Evolutionary conservation across 2,797 vertebrate species (phyloP).

Genomic region (Paramormyrops hopkinsi): DNA sequence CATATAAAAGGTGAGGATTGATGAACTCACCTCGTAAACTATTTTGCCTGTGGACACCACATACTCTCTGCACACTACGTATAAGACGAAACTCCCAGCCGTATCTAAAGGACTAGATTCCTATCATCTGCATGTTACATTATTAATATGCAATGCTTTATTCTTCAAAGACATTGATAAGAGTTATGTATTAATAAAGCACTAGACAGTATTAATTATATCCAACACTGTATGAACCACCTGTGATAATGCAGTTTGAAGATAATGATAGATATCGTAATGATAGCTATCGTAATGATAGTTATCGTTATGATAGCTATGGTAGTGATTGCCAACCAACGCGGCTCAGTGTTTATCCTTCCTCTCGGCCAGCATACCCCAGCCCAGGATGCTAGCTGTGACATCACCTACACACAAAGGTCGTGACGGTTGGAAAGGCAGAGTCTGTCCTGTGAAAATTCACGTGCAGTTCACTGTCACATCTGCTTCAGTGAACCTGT

Average conservation of each 20-base stretch:
- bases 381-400: not conserved
- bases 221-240: not conserved
- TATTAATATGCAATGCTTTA: not conserved
- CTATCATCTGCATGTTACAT: not conserved
- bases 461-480: not conserved
- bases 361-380: not conserved
- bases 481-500: not conserved
- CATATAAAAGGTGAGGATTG: not conserved
- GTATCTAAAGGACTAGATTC: not conserved
- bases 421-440: not conserved
- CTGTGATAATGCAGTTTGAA: not conserved
- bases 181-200: conserved; percentile 9
- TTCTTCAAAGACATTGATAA: conserved; percentile 6
- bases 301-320: not conserved
- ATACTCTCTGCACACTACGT: not conserved
- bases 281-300: not conserved
- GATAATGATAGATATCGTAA: not conserved
- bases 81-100: not conserved
- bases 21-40: conserved; percentile 4
- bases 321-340: not conserved
- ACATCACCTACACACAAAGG: not conserved
- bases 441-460: not conserved
- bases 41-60: not conserved
- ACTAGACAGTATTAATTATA: conserved; percentile 12
- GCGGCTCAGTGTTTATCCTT: not conserved